Conservation (phyloP, 2,797 vertebrate species). For the Rhinichthys osculus region DNA sequence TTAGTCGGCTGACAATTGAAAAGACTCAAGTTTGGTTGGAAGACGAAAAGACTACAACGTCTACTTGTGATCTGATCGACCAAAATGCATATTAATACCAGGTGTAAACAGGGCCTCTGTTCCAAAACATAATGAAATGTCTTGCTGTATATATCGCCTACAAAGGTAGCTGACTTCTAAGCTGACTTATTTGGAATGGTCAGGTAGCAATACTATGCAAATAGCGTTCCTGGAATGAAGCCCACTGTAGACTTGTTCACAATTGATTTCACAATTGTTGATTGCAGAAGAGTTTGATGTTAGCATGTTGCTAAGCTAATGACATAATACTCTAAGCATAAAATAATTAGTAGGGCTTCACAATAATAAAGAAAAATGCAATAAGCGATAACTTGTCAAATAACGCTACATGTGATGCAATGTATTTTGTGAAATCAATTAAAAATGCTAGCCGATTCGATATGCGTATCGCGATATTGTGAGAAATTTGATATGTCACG, state of each 20-base stretch:
- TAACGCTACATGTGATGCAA: neutral
- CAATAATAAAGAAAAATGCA: neutral
- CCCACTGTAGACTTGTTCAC: neutral
- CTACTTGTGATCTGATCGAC: no score
- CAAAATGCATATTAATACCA: no score
- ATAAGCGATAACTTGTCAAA: neutral
- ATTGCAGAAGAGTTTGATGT: neutral
- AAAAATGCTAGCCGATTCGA: neutral
- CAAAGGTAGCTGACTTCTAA: neutral
- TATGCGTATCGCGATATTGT: neutral
- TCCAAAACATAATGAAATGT: neutral
- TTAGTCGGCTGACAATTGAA: no score
- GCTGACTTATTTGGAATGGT: neutral
- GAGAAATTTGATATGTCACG: neutral
- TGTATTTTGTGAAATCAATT: neutral
- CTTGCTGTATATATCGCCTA: neutral
- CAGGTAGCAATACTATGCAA: neutral
- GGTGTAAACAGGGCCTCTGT: neutral
- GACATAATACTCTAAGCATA: neutral
- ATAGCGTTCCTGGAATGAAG: neutral
- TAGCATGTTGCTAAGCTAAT: neutral
- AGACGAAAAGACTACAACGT: no score
- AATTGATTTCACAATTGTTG: neutral
- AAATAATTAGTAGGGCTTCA: neutral
- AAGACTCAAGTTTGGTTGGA: no score